Percentiles rank a stretch among this genome's conserved stretches.
Conservation (phyloP, 2,113 vertebrate species). For the Peromyscus leucopus region DNA sequence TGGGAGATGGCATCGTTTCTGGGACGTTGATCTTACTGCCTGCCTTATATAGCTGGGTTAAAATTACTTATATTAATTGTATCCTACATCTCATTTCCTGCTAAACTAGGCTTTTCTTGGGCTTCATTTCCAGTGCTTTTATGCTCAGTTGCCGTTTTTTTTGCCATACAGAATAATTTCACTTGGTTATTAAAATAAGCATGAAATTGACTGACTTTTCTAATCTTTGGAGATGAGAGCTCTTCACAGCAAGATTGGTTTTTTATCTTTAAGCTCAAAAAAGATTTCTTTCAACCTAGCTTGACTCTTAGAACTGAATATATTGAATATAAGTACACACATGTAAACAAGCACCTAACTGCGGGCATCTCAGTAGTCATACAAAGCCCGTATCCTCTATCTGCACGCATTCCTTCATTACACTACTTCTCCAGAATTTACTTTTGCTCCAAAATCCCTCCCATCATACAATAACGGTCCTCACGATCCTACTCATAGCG, state of each 20-base stretch:
- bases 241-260: constrained; percentile 1
- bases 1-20: background rate
- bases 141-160: constrained; percentile 47
- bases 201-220: constrained; percentile 22
- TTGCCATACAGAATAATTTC: constrained; percentile 45
- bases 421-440: too few relatives aligned
- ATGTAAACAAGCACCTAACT: fast-evolving
- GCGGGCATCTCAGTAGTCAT: background rate
- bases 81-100: background rate
- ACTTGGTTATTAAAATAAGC: constrained; percentile 35
- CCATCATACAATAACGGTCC: too few relatives aligned
- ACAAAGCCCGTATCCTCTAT: too few relatives aligned
- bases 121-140: background rate
- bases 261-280: constrained; percentile 11
- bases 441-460: too few relatives aligned
- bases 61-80: background rate
- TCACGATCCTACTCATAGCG: too few relatives aligned
- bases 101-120: constrained; percentile 1
- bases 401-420: too few relatives aligned
- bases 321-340: too few relatives aligned
- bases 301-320: constrained; percentile 26
- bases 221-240: background rate
- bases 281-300: constrained; percentile 35
- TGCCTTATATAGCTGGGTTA: constrained; percentile 14
- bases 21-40: background rate